Base-by-base conservation (phyloP, 1,140 invertebrate genomes). In the Pollicipes pollicipes region DNA sequence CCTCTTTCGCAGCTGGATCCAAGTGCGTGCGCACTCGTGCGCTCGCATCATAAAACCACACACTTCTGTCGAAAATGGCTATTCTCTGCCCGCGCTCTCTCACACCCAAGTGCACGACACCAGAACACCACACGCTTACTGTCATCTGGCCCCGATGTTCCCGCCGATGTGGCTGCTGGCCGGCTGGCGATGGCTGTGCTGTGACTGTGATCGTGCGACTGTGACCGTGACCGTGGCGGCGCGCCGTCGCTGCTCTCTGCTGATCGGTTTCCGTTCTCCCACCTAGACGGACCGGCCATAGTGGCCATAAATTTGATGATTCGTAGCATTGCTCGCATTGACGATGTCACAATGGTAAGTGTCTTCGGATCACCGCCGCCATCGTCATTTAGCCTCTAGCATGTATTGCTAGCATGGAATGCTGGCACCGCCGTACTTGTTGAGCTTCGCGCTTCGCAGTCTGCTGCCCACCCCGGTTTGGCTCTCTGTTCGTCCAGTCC, bases 271-370 rank as follows among this genome's bases (percentile, higher is more conserved):
- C 45, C 45, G 45, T 58, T 58, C 45, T 58, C 45, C 45, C 45
- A 24, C 45, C 82, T 87, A 91, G 89, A 91, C 90, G 90, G 90
- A 82, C 90, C 91, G 80, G 90, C 90, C 79, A 87, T 92, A 85
- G 90, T 93, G 83, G 88, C 86, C 84, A 91, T 96, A 84, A 96
- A 96, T 88, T 88, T 95, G 83, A 95, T 93, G 87, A 90, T 96
- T 80, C 86, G 93, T 85, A 93, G 90, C 86, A 95, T 96, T 82
- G 90, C 90, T 79, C 95, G 93, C 81, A 95, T 96, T 85, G 94
- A 93, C 88, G 93, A 96, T 87, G 94, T 95, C 83, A 95, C 95
- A 85, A 95, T 95, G 93, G 91, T 93, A 90, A 92, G 90, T 90
- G 73, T 71, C 27, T 68, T 70, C 28, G 72, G 21, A 66, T 58